A percentile compares a stretch with the other conserved stretches of the same genome.
Conservation (phyloP, 2,888 invertebrate species). For the Xanthia icteritia region DNA sequence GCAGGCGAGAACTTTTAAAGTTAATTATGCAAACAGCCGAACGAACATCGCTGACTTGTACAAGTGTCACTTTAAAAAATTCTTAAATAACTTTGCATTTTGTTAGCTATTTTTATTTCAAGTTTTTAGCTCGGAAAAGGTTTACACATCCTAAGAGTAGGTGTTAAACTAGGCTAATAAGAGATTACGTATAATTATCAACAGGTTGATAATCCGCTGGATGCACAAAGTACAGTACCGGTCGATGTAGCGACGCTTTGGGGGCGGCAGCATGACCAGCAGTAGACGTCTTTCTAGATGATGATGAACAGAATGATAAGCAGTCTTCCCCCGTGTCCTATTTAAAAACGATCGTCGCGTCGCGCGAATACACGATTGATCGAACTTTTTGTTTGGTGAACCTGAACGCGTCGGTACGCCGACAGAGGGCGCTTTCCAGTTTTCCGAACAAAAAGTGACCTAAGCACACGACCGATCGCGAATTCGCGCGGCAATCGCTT, state of each 20-base stretch:
- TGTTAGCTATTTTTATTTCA: not conserved
- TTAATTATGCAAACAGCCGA: slow-evolving; percentile 29
- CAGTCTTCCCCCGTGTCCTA: not conserved
- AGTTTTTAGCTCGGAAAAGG: not conserved
- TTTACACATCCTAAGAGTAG: not conserved
- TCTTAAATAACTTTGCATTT: slow-evolving; percentile 21
- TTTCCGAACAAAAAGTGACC: too few relatives aligned
- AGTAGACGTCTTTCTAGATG: not conserved
- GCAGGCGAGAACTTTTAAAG: slow-evolving; percentile 33
- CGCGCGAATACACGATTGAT: too few relatives aligned
- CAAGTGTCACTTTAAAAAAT: slow-evolving; percentile 22
- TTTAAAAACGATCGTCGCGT: too few relatives aligned
- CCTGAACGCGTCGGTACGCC: too few relatives aligned
- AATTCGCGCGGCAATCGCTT: too few relatives aligned
- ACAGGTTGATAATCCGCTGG: not conserved
- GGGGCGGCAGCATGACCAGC: not conserved
- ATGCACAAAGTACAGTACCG: not conserved
- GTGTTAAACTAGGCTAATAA: not conserved
- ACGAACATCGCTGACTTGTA: slow-evolving; percentile 21
- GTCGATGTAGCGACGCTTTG: not conserved
- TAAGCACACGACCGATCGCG: too few relatives aligned
- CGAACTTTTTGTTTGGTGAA: too few relatives aligned
- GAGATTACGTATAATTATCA: not conserved
- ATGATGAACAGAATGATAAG: not conserved
- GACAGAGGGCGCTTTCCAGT: too few relatives aligned